Evolutionary conservation across 2,888 invertebrate genomes (phyloP), one percentile per base, ranked within the genome.

Genomic region (Tridacna crocea): DNA sequence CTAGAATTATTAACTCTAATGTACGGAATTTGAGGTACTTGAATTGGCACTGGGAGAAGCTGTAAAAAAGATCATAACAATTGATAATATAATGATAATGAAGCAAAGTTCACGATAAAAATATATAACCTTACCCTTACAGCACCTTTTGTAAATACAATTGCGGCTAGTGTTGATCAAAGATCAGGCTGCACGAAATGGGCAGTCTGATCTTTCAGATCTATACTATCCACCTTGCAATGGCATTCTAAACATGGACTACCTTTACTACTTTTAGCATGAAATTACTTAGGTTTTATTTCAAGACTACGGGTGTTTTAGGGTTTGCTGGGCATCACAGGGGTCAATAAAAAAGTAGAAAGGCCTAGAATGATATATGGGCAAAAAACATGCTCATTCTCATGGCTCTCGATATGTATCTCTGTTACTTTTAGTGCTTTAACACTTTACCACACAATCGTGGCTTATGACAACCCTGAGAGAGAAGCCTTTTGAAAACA

Each of bases 31-130:
- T 12, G 47, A 70, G 26, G 47, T 51, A 70, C 70, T 70, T 70
- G 70, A 51, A 51, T 47, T 51, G 70, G 58, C 73, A 73, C 73
- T 60, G 73, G 36, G 60, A 15, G 17, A 60, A 73, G 60, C n/a
- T 27, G 73, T 73, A 46, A n/a, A 27, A 27, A 60, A 36, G 47
- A 70, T 51, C 51, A 51, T 22, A 51, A 70, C 51, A 70, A 70
- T 70, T 70, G 48, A 22, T 4, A 47, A 47, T 51, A 24, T 70
- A 70, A 70, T 70, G 68, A 48, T 68, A 48, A 70, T 70, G 70
- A 48, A 24, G 15, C 70, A 51, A 48, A 22, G 70, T 48, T 70
- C 70, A 70, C 51, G 70, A 70, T 70, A 70, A 70, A 70, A 24
- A 51, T 24, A 70, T 26, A n/a, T 70, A 70, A 10, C 51, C 51